Conservation (phyloP, 2,888 invertebrate genomes). For the Dasypogon diadema region DNA sequence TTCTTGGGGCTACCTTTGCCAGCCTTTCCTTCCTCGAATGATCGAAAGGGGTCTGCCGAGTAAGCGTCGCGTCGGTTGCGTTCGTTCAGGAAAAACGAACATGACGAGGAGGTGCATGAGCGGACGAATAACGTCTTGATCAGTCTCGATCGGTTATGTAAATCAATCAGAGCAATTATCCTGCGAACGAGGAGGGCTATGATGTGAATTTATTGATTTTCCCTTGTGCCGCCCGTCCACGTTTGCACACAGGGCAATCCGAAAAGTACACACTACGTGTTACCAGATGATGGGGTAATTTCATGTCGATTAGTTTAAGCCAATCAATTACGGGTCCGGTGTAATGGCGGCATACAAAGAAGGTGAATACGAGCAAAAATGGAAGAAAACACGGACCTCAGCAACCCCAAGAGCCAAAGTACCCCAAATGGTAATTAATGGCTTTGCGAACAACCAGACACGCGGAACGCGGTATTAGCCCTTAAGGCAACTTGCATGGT, state of each 20-base stretch:
- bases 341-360: conserved; percentile 24
- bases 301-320: conserved; percentile 55
- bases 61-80: background rate
- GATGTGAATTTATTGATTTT: conserved; percentile 44
- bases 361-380: conserved; percentile 11
- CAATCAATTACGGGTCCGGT: conserved; percentile 53
- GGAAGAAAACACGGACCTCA: background rate
- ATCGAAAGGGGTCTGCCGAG: background rate
- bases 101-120: no score
- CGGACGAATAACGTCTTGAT: conserved; percentile 67
- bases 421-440: conserved; percentile 48
- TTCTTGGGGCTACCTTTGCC: conserved; percentile 8
- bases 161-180: conserved; percentile 69
- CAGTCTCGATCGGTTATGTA: conserved; percentile 68
- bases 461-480: conserved; percentile 31
- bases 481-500: conserved; percentile 17
- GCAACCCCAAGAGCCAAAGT: background rate
- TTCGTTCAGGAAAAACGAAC: background rate
- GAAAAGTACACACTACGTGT: conserved; percentile 48
- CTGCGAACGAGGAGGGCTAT: conserved; percentile 63
- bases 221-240: conserved; percentile 3
- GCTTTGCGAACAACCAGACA: conserved; percentile 48
- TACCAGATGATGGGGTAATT: conserved; percentile 55
- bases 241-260: conserved; percentile 8
- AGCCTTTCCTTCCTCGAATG: background rate